These are phyloP conservation scores for Hozukius guyotensis DNA, from an alignment of 2,797 vertebrate genomes.

Conservation along the genomic window DNA sequence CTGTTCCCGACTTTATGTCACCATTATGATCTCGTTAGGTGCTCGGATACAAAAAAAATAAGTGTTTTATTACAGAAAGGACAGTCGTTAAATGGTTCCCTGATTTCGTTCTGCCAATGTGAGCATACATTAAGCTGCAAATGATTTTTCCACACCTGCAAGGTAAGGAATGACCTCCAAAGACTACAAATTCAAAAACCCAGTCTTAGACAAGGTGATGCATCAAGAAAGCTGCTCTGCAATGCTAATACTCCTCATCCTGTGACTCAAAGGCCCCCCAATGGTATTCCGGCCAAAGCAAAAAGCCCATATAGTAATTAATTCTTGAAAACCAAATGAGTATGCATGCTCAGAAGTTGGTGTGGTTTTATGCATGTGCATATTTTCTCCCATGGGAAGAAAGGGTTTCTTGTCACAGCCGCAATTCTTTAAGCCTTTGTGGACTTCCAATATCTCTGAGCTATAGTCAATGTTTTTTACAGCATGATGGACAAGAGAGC, in stretches of 20 bases:
- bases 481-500: slow-evolving; percentile 51
- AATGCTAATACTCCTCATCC: slow-evolving; percentile 1
- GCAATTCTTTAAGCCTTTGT: slow-evolving; percentile 13
- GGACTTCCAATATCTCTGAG: slow-evolving; percentile 31
- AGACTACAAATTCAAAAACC: background rate
- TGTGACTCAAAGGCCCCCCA: background rate
- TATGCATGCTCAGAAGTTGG: background rate
- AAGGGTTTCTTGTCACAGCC: background rate
- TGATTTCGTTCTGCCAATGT: too few relatives aligned
- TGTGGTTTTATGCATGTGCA: background rate
- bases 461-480: slow-evolving; percentile 35
- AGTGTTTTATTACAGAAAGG: too few relatives aligned
- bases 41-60: too few relatives aligned
- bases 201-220: background rate
- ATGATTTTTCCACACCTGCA: too few relatives aligned
- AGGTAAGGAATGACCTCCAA: background rate
- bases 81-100: too few relatives aligned
- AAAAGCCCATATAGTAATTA: slow-evolving; percentile 9
- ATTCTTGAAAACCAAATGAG: slow-evolving; percentile 7
- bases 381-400: background rate
- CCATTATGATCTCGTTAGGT: too few relatives aligned
- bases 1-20: too few relatives aligned
- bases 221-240: slow-evolving; percentile 10
- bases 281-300: background rate
- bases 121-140: too few relatives aligned